Percentiles rank a stretch among this genome's conserved stretches.
These are phyloP conservation scores for Forbesichthys papilliferus DNA, from an alignment of 2,113 vertebrate species.

Conservation along the genomic window DNA sequence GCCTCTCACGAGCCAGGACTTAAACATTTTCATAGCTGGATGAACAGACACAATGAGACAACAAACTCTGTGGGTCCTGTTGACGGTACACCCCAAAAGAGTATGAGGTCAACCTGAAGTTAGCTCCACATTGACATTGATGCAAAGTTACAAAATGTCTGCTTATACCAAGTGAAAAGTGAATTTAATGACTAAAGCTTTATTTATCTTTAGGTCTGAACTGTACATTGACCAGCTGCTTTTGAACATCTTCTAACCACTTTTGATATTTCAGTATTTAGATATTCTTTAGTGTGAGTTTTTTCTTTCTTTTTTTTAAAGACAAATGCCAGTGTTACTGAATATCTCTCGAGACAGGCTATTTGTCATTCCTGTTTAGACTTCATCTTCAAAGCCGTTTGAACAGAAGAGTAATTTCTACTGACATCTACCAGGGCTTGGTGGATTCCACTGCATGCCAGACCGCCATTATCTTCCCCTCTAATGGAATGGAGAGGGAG, in stretches of 20 bases:
- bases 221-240: background rate
- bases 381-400: background rate
- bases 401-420: background rate
- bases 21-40: slow-evolving; percentile 78
- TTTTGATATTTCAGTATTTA: no score
- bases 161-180: background rate
- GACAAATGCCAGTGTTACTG: background rate
- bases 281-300: no score
- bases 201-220: background rate
- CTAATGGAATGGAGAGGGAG: slow-evolving; percentile 65
- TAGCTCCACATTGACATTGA: slow-evolving; percentile 5
- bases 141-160: background rate
- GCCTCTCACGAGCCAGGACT: slow-evolving; percentile 67
- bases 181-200: background rate
- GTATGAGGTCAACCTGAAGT: slow-evolving; percentile 36
- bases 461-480: slow-evolving; percentile 44
- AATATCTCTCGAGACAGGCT: slow-evolving; percentile 3
- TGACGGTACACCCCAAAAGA: slow-evolving; percentile 35
- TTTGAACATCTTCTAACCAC: background rate
- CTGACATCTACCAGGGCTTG: slow-evolving; percentile 40
- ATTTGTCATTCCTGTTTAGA: slow-evolving; percentile 1
- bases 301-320: background rate
- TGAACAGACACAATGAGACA: slow-evolving; percentile 81
- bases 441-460: slow-evolving; percentile 14
- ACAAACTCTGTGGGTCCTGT: slow-evolving; percentile 25